phyloP scores from a whole-genome alignment of 2,888 invertebrate species.

The Cheilosia impressa region DNA sequence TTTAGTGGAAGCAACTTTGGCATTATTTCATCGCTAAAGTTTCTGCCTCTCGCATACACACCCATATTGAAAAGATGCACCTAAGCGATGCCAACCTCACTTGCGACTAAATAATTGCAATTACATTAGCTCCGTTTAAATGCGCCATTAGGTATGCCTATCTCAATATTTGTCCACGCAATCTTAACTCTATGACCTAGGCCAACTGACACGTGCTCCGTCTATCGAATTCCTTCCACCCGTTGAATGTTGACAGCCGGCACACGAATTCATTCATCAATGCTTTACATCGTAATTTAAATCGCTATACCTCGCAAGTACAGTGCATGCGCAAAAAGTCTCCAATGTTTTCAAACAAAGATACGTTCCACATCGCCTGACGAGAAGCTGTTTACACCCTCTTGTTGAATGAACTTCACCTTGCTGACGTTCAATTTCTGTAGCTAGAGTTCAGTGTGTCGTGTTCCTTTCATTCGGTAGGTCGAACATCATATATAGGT shows the following conservation, averaged over 20 bases:
- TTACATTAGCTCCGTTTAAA: neutral
- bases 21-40: too few relatives aligned
- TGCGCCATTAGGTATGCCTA: neutral
- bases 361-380: constrained; percentile 53
- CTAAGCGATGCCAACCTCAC: neutral
- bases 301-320: neutral
- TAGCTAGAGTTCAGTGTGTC: constrained; percentile 55
- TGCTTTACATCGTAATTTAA: constrained; percentile 10
- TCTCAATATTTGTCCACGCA: neutral
- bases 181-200: constrained; percentile 53
- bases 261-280: constrained; percentile 62
- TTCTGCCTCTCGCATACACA: too few relatives aligned
- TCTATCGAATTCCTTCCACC: neutral
- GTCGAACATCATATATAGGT: constrained; percentile 28
- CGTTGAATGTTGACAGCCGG: constrained; percentile 29
- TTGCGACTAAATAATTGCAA: neutral
- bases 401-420: constrained; percentile 59
- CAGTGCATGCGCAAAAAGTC: constrained; percentile 56
- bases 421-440: constrained; percentile 24
- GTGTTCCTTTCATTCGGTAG: constrained; percentile 45
- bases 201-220: constrained; percentile 40
- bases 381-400: constrained; percentile 18
- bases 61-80: neutral
- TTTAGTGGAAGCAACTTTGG: too few relatives aligned
- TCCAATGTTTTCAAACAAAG: constrained; percentile 67